phyloP scores from a whole-genome alignment of 2,888 invertebrate species.

The Lycia hirtaria region DNA sequence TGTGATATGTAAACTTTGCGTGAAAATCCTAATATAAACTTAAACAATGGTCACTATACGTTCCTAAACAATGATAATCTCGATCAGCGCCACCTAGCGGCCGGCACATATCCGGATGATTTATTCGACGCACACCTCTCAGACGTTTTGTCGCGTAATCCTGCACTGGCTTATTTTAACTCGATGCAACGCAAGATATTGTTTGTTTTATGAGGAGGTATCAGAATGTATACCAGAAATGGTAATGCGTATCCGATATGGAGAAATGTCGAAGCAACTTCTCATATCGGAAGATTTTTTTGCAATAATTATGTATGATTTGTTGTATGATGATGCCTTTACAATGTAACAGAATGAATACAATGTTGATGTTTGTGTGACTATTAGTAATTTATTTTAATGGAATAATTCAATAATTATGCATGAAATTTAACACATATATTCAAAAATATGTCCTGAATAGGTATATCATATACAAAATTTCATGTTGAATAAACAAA shows the following conservation, averaged over 20 bases:
- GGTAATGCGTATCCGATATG: not conserved
- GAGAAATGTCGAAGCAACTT: not conserved
- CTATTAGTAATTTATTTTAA: no score
- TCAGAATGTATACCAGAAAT: not conserved
- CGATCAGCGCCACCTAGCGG: conserved; percentile 64
- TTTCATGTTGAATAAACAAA: no score
- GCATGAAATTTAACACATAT: no score
- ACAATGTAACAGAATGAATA: no score
- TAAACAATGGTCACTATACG: conserved; percentile 42
- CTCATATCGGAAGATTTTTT: not conserved
- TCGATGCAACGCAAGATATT: conserved; percentile 21
- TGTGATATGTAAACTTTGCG: no score
- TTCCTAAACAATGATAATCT: conserved; percentile 55
- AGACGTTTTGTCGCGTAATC: conserved; percentile 51
- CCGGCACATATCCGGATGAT: conserved; percentile 62
- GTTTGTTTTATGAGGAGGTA: conserved; percentile 6
- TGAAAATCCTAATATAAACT: not conserved
- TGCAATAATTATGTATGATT: not conserved
- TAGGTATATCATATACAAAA: no score
- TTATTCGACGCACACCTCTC: conserved; percentile 59
- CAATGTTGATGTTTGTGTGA: no score
- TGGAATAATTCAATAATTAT: no score
- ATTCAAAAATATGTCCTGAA: no score
- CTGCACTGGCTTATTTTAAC: conserved; percentile 38
- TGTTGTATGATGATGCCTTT: not conserved